A percentile compares a stretch with the other conserved stretches of the same genome.
phyloP scores from a whole-genome alignment of 2,113 vertebrate species.

The Melierax canorus region DNA sequence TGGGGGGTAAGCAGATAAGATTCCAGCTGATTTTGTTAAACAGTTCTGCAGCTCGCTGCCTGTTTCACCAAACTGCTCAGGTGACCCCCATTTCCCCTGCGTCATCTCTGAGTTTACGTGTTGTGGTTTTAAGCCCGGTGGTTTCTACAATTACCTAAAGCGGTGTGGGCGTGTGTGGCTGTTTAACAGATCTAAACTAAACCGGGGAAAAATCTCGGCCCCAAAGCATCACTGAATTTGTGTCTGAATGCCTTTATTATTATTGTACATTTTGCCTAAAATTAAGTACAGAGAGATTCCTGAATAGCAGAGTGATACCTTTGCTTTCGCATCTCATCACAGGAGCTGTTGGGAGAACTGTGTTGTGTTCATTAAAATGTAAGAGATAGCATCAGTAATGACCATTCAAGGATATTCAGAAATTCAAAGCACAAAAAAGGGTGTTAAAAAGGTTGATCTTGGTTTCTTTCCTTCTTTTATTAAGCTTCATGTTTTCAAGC shows the following conservation, averaged over 20 bases:
- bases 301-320: neutral
- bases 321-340: neutral
- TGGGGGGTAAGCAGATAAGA: neutral
- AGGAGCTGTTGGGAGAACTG: neutral
- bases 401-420: neutral
- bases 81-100: fast-evolving
- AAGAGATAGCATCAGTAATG: neutral
- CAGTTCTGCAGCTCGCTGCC: neutral
- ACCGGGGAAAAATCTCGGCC: fast-evolving
- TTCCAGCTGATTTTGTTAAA: neutral
- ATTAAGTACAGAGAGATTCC: neutral
- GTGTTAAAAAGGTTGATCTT: neutral
- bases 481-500: neutral
- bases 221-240: neutral
- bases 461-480: neutral
- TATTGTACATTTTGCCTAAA: neutral
- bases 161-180: neutral
- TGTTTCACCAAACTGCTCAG: neutral
- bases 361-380: neutral
- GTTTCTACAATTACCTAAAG: neutral
- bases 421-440: neutral
- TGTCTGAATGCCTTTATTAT: neutral
- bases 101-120: fast-evolving
- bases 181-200: neutral
- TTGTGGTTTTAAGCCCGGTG: neutral